These are phyloP conservation scores for Leptinotarsa defecta DNA, from an alignment of 1,140 invertebrate species.

Conservation along the genomic window DNA sequence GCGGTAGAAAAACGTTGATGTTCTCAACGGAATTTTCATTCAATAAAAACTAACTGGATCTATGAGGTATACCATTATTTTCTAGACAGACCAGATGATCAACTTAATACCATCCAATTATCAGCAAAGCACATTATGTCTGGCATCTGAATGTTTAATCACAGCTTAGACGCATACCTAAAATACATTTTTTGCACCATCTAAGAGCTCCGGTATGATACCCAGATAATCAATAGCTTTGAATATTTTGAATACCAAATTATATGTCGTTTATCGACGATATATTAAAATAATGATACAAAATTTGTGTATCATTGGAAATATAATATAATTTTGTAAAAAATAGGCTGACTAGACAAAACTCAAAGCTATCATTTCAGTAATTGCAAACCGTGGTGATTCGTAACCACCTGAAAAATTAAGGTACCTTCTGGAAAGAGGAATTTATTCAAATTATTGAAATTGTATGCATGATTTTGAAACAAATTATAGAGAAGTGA, in stretches of 20 bases:
- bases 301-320: constrained; percentile 25
- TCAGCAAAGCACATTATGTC: not conserved
- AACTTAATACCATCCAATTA: not conserved
- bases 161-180: not conserved
- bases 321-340: constrained; percentile 1
- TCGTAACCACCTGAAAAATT: not conserved
- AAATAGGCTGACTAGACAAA: constrained; percentile 22
- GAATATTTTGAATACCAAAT: constrained; percentile 16
- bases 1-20: no score
- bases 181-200: not conserved
- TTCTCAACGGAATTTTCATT: no score
- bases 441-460: constrained; percentile 1
- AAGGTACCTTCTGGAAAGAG: not conserved
- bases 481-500: not conserved
- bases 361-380: constrained; percentile 13
- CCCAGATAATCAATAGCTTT: not conserved
- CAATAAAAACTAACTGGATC: no score
- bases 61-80: no score
- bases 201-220: not conserved
- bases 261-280: not conserved
- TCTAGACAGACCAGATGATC: not conserved
- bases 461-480: not conserved
- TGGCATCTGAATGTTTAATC: not conserved
- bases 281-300: constrained; percentile 23
- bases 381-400: constrained; percentile 9